Evolutionary conservation across 2,888 invertebrate genomes (phyloP).

Genomic region (Acholoe squamosa): DNA sequence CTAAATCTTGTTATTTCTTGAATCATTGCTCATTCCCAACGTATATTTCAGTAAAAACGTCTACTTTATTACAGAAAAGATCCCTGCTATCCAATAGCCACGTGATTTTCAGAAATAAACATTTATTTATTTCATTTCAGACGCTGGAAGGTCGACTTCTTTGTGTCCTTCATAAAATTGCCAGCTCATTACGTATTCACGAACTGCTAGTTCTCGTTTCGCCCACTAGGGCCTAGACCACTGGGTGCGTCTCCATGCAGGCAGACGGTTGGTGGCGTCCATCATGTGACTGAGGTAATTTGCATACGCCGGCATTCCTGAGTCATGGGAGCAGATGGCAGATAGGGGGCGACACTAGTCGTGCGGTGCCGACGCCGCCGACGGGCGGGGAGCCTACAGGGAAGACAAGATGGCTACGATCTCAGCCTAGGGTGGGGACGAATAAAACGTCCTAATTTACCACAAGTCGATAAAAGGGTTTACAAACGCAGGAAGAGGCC

Average conservation of each 20-base stretch:
- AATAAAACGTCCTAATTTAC: background rate
- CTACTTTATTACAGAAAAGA: background rate
- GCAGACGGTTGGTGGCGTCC: slow-evolving; percentile 3
- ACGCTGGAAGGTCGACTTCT: background rate
- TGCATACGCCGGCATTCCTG: slow-evolving; percentile 49
- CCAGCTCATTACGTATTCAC: slow-evolving; percentile 56
- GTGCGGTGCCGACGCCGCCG: background rate
- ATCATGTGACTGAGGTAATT: slow-evolving; percentile 6
- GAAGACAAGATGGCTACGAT: slow-evolving; percentile 20
- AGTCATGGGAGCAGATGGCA: background rate
- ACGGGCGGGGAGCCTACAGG: background rate
- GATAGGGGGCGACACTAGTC: slow-evolving; percentile 50
- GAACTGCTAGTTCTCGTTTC: slow-evolving; percentile 5
- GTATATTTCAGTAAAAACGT: background rate
- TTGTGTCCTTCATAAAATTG: slow-evolving; percentile 55
- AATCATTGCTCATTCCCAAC: background rate
- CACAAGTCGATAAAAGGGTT: too few relatives aligned
- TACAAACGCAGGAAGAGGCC: too few relatives aligned
- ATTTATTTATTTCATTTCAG: background rate
- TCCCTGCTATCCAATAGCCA: background rate
- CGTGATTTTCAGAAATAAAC: background rate
- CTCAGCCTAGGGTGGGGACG: background rate
- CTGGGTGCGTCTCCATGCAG: background rate
- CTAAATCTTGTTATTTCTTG: background rate
- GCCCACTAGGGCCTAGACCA: slow-evolving; percentile 31